phyloP scores from a whole-genome alignment of 2,113 vertebrate genomes.

The Sceloporus undulatus region DNA sequence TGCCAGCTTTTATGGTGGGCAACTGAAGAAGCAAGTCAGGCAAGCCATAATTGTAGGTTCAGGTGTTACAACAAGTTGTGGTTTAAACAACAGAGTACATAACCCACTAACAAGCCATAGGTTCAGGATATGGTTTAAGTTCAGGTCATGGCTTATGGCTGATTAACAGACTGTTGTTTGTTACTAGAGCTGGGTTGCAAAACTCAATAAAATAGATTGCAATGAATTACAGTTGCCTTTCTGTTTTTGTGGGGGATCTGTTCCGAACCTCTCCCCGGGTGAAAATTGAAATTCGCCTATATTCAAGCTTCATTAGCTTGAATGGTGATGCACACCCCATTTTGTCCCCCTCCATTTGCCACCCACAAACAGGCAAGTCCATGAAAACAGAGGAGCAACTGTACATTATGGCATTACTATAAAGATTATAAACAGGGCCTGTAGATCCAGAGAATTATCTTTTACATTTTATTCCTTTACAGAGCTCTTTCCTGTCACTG shows the following conservation, averaged over 20 bases:
- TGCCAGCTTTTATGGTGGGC: neutral
- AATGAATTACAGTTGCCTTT: no score
- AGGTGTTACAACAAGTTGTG: neutral
- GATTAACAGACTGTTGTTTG: neutral
- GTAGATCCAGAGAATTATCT: neutral
- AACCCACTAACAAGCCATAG: neutral
- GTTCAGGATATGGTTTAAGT: neutral
- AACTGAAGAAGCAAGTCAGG: neutral
- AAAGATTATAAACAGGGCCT: neutral
- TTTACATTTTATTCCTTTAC: neutral
- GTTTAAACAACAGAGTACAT: neutral
- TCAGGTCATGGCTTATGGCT: neutral
- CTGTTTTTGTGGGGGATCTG: no score
- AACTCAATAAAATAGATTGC: neutral
- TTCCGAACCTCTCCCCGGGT: no score
- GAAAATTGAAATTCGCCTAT: no score
- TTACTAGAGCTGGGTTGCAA: neutral
- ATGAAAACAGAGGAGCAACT: no score
- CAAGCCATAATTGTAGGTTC: neutral
- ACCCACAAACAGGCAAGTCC: no score
- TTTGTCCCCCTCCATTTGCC: no score
- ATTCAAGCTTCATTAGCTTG: no score
- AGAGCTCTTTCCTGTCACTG: neutral
- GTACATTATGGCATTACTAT: neutral
- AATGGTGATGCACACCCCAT: no score